Conservation (phyloP, 2,113 vertebrate genomes). For the Oenanthe oenanthe region DNA sequence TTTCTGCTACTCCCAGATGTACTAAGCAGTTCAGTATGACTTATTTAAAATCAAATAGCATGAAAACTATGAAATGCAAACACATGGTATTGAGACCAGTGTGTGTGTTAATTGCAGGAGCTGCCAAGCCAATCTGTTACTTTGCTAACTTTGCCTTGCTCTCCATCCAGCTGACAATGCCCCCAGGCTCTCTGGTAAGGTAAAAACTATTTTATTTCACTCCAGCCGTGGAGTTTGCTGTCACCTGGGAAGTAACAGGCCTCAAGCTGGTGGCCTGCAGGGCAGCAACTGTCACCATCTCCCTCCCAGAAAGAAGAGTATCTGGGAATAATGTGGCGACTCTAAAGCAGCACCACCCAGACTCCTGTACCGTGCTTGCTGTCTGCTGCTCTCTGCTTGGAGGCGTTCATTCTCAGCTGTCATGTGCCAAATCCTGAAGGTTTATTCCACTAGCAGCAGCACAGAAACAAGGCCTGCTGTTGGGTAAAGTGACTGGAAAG, state of each 20-base stretch:
- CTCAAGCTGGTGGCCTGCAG: background rate
- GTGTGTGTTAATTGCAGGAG: background rate
- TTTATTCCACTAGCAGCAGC: background rate
- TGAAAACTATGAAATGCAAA: background rate
- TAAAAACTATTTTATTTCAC: background rate
- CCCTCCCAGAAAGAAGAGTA: background rate
- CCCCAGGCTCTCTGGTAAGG: background rate
- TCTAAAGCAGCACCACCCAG: fast-evolving
- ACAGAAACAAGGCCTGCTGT: background rate
- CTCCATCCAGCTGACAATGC: background rate
- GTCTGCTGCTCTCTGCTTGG: background rate
- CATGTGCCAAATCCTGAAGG: fast-evolving
- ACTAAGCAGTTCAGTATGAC: background rate
- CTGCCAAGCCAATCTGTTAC: background rate
- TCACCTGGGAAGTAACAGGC: background rate
- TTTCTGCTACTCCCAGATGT: background rate
- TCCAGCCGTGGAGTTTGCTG: background rate
- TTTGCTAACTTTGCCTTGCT: background rate
- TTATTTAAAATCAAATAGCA: background rate
- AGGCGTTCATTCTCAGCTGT: background rate
- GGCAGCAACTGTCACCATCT: background rate
- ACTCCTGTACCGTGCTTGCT: background rate
- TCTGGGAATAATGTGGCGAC: background rate
- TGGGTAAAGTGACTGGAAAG: background rate
- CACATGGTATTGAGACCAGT: background rate